These are phyloP conservation scores for Varroa destructor DNA, from an alignment of 1,140 invertebrate species.

Conservation along the genomic window DNA sequence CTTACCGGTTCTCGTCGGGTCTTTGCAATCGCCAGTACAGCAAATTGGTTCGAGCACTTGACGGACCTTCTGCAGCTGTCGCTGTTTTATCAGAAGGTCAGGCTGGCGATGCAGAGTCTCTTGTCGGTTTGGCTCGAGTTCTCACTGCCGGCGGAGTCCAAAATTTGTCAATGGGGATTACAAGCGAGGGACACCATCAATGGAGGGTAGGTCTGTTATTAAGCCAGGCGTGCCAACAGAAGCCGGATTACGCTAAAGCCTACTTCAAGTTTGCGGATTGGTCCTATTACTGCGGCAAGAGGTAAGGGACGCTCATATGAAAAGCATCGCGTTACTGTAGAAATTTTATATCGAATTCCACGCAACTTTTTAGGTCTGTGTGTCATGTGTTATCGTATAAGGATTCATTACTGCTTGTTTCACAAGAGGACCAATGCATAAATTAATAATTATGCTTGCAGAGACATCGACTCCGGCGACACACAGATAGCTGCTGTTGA, in stretches of 20 bases:
- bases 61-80: not conserved
- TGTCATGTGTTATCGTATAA: too few species aligned
- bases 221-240: slow-evolving; percentile 2
- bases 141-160: not conserved
- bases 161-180: not conserved
- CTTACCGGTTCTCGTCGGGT: not conserved
- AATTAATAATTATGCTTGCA: not conserved
- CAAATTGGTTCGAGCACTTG: slow-evolving; percentile 9
- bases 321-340: too few species aligned
- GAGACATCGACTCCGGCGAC: slow-evolving; percentile 20
- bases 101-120: not conserved
- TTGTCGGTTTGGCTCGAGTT: not conserved
- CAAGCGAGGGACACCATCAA: not conserved
- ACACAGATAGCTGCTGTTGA: slow-evolving; percentile 12
- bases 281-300: slow-evolving; percentile 8
- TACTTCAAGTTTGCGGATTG: slow-evolving; percentile 27
- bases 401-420: too few species aligned
- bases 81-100: not conserved
- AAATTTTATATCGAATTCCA: too few species aligned
- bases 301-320: not conserved
- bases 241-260: slow-evolving; percentile 22
- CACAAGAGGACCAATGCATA: too few species aligned
- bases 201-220: not conserved
- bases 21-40: slow-evolving; percentile 2
- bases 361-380: too few species aligned